Conservation (phyloP, 2,888 invertebrate species). For the Dolichopus griseipennis region DNA sequence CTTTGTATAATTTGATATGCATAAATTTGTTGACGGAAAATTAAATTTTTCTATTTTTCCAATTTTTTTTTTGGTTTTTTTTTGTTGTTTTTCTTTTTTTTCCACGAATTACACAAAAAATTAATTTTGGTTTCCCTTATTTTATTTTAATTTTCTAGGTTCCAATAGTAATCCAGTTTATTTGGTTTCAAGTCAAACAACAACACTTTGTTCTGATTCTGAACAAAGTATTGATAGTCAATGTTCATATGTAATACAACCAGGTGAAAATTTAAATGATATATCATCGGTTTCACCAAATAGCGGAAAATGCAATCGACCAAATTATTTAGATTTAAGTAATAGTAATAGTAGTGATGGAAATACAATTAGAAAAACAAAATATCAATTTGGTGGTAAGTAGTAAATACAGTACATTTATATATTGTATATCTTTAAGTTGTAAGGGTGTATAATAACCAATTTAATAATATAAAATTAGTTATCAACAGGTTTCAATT, state of each 20-base stretch:
- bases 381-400: slow-evolving; percentile 59
- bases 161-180: slow-evolving; percentile 21
- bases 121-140: not conserved
- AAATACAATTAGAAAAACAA: slow-evolving; percentile 57
- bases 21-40: too few species aligned
- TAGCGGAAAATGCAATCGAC: slow-evolving; percentile 43
- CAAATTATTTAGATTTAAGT: slow-evolving; percentile 56
- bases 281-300: slow-evolving; percentile 12
- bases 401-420: too few species aligned
- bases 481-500: too few species aligned
- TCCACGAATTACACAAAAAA: too few species aligned
- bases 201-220: slow-evolving; percentile 24
- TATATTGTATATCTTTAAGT: too few species aligned
- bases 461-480: too few species aligned
- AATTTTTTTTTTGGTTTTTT: too few species aligned
- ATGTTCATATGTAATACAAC: slow-evolving; percentile 22
- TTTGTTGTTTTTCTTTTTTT: too few species aligned
- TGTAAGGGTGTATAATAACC: too few species aligned
- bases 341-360: slow-evolving; percentile 35
- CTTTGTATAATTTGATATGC: too few species aligned
- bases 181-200: slow-evolving; percentile 24
- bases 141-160: slow-evolving; percentile 15
- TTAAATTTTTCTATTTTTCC: too few species aligned
- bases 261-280: slow-evolving; percentile 18
- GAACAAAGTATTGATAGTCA: slow-evolving; percentile 23